These are phyloP conservation scores for Urocynchramus pylzowi DNA, from an alignment of 2,113 vertebrate genomes.

Conservation along the genomic window DNA sequence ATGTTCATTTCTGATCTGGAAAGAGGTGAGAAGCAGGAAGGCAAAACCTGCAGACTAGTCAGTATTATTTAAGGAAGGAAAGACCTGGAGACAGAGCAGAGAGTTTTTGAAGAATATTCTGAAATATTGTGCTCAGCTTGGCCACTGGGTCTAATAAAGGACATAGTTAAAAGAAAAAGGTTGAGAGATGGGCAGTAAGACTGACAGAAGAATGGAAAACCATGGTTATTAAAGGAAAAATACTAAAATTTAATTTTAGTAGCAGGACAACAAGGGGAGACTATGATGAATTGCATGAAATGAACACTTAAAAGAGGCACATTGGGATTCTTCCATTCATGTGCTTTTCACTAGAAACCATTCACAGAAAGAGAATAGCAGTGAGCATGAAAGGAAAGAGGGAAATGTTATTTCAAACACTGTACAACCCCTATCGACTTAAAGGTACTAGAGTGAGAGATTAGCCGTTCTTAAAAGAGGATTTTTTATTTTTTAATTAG, in stretches of 20 bases:
- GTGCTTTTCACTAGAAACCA: not conserved
- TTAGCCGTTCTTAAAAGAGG: not conserved
- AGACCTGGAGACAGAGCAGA: not conserved
- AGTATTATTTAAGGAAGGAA: conserved; percentile 4
- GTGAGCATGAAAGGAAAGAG: not conserved
- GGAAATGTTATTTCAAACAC: not conserved
- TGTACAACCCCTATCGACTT: not conserved
- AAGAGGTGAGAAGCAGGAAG: not conserved
- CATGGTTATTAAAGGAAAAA: not conserved
- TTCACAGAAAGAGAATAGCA: not conserved
- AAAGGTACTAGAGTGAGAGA: not conserved
- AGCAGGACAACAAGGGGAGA: not conserved
- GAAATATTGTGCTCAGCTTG: not conserved
- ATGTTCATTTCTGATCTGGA: not conserved
- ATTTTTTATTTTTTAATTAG: not conserved
- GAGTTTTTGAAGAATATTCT: not conserved
- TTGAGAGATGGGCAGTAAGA: not conserved
- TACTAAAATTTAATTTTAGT: conserved; percentile 17
- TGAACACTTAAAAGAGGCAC: not conserved
- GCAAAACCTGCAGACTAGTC: not conserved
- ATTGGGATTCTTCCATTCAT: not conserved
- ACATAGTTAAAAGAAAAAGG: not conserved
- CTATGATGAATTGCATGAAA: not conserved
- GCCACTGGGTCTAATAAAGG: not conserved
- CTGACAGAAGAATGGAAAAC: not conserved